Evolutionary conservation across 2,797 vertebrate genomes (phyloP), one percentile per base, ranked within the genome.

Genomic region (Echiichthys vipera): DNA sequence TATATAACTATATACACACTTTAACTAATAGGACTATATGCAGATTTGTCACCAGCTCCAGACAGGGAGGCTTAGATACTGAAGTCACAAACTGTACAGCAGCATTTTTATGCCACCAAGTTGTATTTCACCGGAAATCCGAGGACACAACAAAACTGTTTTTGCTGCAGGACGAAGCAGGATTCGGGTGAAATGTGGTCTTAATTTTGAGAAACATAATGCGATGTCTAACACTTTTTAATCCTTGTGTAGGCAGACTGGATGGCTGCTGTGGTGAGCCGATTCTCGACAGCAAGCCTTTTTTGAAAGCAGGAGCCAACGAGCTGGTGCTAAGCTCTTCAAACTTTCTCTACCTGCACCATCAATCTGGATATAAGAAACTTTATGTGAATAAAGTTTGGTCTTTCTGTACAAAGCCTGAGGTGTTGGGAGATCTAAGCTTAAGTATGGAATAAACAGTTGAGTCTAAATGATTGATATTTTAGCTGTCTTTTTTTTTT

Each of bases 171-270:
- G 62, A 66, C 62, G 17, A 34, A 25, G 46, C 2, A 10, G 65
- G 71, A 83, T 65, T 81, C 1, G 17, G 50, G 17, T 68, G 54
- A 79, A 79, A 71, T 71, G 61, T 75, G 70, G 58, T 75, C 55
- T 71, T 85, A 50, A 79, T 84, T 83, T 74, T 62, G 36, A 62
- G 67, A 76, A 84, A 90, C 66, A 81, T 77, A 79, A 80, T 84
- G 59, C 77, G 59, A 30, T 0, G 7, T 36, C 63, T 79, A 75
- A 84, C 71, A 71, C 74, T 56, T 85, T 78, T 69, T 78, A 87
- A 80, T 86, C 68, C 56, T 17, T 22, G 65, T 58, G 88, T 88
- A 77, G 79, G 83, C 18, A 34, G 73, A 55, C 43, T 30, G 49
- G 22, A 77, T 56, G 57, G 56, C 56, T 45, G 53, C 64, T 74